Percentiles rank a stretch among this genome's conserved stretches.
Conservation (phyloP, 2,797 vertebrate genomes). For the Acipenser ruthenus region DNA sequence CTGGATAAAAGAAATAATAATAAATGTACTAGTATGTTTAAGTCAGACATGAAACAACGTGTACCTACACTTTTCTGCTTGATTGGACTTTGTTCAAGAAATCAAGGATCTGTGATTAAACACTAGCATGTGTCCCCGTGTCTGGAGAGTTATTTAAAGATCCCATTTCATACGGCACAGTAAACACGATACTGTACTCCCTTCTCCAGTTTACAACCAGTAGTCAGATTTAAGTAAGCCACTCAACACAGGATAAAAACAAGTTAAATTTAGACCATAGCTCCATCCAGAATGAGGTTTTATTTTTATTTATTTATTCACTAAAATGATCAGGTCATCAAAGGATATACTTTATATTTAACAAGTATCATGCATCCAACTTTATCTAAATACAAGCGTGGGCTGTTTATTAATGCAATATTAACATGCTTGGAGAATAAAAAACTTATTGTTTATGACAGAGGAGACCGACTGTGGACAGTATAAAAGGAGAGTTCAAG, state of each 20-base stretch:
- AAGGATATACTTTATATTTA: too few relatives aligned
- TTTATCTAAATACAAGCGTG: too few relatives aligned
- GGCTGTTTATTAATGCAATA: too few relatives aligned
- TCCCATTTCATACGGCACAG: not conserved
- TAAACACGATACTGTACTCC: constrained; percentile 6
- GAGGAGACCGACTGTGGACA: too few relatives aligned
- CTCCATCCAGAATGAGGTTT: not conserved
- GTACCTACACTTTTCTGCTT: not conserved
- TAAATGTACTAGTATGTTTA: too few relatives aligned
- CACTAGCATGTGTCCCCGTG: not conserved
- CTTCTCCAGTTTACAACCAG: not conserved
- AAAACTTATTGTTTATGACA: too few relatives aligned
- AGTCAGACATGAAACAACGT: too few relatives aligned
- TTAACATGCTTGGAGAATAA: too few relatives aligned
- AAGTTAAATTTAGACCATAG: not conserved
- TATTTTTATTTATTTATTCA: not conserved
- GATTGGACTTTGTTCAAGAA: constrained; percentile 8
- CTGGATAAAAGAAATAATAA: too few relatives aligned
- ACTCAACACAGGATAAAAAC: not conserved
- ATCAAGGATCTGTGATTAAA: constrained; percentile 7
- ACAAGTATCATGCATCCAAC: too few relatives aligned
- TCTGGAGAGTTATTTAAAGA: constrained; percentile 6
- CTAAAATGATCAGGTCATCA: too few relatives aligned
- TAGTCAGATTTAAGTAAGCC: not conserved
- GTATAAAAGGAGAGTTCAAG: too few relatives aligned